Evolutionary conservation across 2,113 vertebrate genomes (phyloP).

Genomic region (Oreochromis niloticus): DNA sequence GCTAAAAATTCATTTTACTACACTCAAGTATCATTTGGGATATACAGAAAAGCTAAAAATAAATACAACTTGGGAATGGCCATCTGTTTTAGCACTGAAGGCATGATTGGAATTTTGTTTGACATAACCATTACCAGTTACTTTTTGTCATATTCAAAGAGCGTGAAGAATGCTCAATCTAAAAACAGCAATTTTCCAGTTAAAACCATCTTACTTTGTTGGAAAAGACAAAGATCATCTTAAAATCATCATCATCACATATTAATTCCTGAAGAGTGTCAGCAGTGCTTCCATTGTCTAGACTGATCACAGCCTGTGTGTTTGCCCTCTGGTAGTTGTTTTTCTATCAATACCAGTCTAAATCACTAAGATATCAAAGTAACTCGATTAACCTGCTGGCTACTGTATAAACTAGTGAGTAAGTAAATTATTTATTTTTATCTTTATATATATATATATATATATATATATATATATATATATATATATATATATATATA

Average conservation of each 20-base stretch:
- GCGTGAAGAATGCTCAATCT: neutral
- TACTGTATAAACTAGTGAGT: neutral
- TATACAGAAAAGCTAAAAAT: neutral
- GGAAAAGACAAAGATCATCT: neutral
- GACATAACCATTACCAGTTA: neutral
- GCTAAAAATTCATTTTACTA: neutral
- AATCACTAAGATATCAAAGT: neutral
- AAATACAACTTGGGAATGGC: neutral
- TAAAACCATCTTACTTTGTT: neutral
- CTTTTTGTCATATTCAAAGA: neutral
- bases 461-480: too few relatives aligned
- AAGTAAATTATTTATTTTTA: neutral
- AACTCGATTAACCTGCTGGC: neutral
- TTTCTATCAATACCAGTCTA: neutral
- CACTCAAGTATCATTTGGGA: neutral
- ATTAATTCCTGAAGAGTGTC: neutral
- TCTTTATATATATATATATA: accelerated
- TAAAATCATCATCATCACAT: neutral
- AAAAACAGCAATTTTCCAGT: accelerated
- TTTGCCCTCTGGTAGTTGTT: neutral
- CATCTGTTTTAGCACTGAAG: neutral
- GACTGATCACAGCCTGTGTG: neutral
- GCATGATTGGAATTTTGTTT: neutral
- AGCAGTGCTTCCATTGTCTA: neutral
- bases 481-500: too few relatives aligned